Evolutionary conservation across 2,888 invertebrate genomes (phyloP).

Genomic region (Pterobdella sp.): DNA sequence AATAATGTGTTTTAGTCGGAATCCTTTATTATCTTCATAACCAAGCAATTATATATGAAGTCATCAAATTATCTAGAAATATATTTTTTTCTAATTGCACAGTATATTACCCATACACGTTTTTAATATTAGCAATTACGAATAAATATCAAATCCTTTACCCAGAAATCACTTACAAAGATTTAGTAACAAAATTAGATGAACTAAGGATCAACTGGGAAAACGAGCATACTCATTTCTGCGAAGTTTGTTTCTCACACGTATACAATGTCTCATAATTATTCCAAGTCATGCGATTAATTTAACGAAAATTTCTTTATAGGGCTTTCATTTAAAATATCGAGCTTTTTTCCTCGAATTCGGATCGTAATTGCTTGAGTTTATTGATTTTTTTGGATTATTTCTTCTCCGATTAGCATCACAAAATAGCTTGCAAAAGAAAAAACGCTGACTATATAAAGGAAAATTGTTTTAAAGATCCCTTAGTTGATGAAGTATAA

Average conservation of each 20-base stretch:
- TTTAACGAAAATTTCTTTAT: no score
- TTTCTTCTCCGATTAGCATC: no score
- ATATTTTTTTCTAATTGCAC: background rate
- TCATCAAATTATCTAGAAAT: background rate
- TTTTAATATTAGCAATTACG: background rate
- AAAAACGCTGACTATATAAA: no score
- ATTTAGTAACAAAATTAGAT: conserved; percentile 25
- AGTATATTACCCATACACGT: background rate
- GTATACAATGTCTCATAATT: background rate
- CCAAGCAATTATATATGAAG: background rate
- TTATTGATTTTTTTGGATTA: background rate
- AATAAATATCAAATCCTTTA: no score
- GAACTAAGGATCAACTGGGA: conserved; percentile 25
- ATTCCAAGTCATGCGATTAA: no score
- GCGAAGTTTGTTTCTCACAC: conserved; percentile 10
- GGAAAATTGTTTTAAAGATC: background rate
- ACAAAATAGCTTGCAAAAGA: no score
- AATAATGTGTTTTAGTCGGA: no score
- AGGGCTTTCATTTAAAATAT: no score
- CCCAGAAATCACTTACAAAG: conserved; percentile 25
- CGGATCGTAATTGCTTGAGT: background rate
- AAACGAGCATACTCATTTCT: conserved; percentile 27
- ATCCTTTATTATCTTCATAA: no score
- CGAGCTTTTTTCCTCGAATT: background rate
- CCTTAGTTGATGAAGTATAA: background rate